Conservation (phyloP, 1,140 invertebrate species). For the Hylyphantes graminicola region DNA sequence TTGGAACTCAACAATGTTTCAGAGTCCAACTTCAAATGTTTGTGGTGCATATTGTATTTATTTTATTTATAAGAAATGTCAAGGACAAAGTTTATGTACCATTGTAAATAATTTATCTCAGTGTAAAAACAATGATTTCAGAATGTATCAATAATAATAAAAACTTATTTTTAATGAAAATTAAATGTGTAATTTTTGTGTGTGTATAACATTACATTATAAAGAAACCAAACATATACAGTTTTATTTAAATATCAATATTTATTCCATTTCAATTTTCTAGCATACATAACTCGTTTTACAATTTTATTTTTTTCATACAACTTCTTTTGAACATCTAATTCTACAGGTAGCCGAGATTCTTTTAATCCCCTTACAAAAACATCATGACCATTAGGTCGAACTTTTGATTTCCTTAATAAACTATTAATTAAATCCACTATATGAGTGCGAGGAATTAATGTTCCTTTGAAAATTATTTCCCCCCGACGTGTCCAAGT, state of each 20-base stretch:
- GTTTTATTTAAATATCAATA: background rate
- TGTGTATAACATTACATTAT: too few species aligned
- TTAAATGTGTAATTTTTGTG: too few species aligned
- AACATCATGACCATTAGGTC: too few species aligned
- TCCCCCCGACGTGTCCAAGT: background rate
- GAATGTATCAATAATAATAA: too few species aligned
- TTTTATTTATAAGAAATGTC: constrained; percentile 6
- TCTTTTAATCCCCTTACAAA: background rate
- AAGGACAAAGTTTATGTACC: background rate
- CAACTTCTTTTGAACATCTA: background rate
- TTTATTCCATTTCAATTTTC: background rate
- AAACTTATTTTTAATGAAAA: too few species aligned
- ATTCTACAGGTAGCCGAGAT: background rate
- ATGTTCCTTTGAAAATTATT: background rate
- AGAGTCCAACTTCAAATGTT: background rate
- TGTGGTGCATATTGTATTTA: constrained; percentile 15
- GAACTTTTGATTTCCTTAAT: background rate
- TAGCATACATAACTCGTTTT: background rate
- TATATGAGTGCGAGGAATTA: background rate
- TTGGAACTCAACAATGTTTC: constrained; percentile 6
- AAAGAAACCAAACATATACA: too few species aligned
- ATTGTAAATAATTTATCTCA: background rate
- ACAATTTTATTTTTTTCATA: background rate
- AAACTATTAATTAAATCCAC: background rate
- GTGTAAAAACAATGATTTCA: constrained; percentile 12